Conservation (phyloP, 2,797 vertebrate species). For the Coccyzus lansbergi region DNA sequence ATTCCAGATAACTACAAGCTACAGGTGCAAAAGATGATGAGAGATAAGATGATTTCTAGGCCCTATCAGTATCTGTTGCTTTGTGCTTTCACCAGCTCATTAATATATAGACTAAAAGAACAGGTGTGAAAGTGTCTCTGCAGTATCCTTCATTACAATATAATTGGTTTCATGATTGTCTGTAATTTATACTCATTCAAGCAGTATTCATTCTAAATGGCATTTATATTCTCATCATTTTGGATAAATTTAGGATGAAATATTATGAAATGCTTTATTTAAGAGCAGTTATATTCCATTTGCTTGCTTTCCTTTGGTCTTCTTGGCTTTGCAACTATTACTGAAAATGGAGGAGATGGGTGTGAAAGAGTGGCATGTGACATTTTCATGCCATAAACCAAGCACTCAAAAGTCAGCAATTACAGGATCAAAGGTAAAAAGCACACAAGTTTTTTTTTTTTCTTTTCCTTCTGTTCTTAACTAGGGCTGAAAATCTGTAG, state of each 20-base stretch:
- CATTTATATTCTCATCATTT: not conserved
- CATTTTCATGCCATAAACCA: not conserved
- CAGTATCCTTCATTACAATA: not conserved
- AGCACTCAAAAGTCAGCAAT: not conserved
- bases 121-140: not conserved
- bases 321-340: not conserved
- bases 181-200: conserved; percentile 7
- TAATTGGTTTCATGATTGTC: not conserved
- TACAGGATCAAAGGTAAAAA: conserved; percentile 16
- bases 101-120: not conserved
- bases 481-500: not conserved
- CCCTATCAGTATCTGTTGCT: not conserved
- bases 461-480: not conserved
- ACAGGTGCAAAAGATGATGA: not conserved
- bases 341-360: not conserved
- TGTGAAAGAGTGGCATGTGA: not conserved
- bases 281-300: not conserved
- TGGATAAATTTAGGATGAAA: not conserved
- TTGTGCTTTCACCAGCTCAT: not conserved
- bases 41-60: not conserved
- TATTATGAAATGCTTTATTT: not conserved
- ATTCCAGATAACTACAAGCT: not conserved
- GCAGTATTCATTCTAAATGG: not conserved
- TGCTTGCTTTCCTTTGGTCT: conserved; percentile 19
- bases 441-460: not conserved